A percentile compares a stretch with the other conserved stretches of the same genome.
Conservation (phyloP, 1,140 invertebrate species). For the Drepana arcuata region DNA sequence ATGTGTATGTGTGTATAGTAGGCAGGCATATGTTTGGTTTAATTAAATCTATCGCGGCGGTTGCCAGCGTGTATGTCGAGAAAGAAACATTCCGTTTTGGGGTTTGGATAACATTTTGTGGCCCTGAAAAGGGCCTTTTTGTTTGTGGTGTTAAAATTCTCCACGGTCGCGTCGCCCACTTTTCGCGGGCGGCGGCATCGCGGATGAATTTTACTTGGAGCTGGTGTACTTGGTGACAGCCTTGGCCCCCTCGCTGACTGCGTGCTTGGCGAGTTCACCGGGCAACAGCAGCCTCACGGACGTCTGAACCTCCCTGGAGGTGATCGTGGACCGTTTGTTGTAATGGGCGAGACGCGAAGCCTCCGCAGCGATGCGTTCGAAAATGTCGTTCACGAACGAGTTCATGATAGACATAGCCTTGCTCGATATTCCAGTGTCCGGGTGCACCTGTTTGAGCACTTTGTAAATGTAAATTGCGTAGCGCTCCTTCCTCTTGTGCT, state of each 20-base stretch:
- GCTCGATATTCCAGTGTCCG: conserved; percentile 76
- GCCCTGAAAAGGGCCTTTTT: too few species aligned
- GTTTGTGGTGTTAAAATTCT: too few species aligned
- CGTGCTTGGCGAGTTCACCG: conserved; percentile 4
- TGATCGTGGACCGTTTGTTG: conserved; percentile 78
- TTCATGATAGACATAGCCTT: conserved; percentile 77
- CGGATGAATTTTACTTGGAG: conserved; percentile 12
- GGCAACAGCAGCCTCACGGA: conserved; percentile 9
- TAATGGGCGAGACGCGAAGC: conserved; percentile 79
- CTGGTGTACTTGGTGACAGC: conserved; percentile 26
- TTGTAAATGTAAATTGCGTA: conserved; percentile 25
- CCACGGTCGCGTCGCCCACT: too few species aligned
- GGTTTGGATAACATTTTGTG: too few species aligned
- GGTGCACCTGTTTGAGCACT: conserved; percentile 24
- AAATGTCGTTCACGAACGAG: conserved; percentile 79
- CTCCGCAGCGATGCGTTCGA: conserved; percentile 77
- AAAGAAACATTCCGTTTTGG: too few species aligned
- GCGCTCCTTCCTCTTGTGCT: conserved; percentile 21
- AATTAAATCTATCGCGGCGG: too few species aligned
- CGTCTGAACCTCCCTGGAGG: conserved; percentile 9
- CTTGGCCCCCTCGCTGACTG: conserved; percentile 21
- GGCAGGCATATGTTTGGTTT: too few species aligned
- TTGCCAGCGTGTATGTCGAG: too few species aligned
- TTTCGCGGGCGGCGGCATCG: too few species aligned
- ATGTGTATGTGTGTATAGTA: too few species aligned